Conservation (phyloP, 2,888 invertebrate species). For the Heliothis peltigera region DNA sequence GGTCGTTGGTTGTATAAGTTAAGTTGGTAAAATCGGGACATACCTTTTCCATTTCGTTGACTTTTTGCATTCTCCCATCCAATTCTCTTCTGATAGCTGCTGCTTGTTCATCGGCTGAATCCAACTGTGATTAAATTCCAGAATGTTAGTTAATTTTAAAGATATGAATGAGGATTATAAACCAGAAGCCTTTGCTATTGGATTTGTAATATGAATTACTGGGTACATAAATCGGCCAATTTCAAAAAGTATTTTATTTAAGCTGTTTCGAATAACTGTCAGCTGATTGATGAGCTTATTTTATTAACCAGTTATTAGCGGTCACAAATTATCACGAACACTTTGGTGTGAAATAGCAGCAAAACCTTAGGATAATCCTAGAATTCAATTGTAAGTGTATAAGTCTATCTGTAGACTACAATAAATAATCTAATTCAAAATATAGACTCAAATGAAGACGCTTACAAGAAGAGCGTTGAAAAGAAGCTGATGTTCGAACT, state of each 20-base stretch:
- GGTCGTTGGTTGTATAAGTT: too few species aligned
- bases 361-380: not conserved
- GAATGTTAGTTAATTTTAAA: not conserved
- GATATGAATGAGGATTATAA: not conserved
- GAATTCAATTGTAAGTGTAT: too few species aligned
- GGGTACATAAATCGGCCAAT: constrained; percentile 26
- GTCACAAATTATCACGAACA: constrained; percentile 34
- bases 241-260: constrained; percentile 18
- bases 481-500: constrained; percentile 99
- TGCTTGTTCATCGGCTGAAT: constrained; percentile 99
- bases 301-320: constrained; percentile 47
- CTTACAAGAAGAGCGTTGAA: constrained; percentile 96
- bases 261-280: constrained; percentile 36
- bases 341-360: constrained; percentile 39
- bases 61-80: constrained; percentile 98
- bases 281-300: constrained; percentile 41
- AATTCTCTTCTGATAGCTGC: constrained; percentile 99
- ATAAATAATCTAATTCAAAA: too few species aligned
- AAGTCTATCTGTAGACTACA: too few species aligned
- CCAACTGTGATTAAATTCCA: constrained; percentile 91
- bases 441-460: not conserved
- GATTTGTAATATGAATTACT: constrained; percentile 25
- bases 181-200: constrained; percentile 8
- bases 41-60: constrained; percentile 99
- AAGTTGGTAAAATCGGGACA: constrained; percentile 26